These are phyloP conservation scores for Torymus aiolomorphi DNA, from an alignment of 2,888 invertebrate species.

Conservation along the genomic window DNA sequence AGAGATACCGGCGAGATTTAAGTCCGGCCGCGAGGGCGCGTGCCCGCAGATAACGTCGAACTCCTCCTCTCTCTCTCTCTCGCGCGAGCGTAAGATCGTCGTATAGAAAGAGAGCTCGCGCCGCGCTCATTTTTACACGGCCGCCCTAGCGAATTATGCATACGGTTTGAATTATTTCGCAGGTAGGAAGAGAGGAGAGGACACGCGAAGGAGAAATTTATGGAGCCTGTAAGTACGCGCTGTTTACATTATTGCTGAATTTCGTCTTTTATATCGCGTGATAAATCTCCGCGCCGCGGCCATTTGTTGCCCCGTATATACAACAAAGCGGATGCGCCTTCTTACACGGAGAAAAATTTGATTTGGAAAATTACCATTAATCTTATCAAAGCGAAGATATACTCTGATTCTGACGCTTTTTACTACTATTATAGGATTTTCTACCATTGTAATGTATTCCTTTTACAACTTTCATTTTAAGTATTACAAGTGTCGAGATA, in stretches of 20 bases:
- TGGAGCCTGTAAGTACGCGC: conserved; percentile 46
- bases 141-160: conserved; percentile 49
- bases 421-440: too few relatives aligned
- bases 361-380: too few relatives aligned
- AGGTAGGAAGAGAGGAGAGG: neutral
- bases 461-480: too few relatives aligned
- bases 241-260: conserved; percentile 57
- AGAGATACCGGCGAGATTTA: conserved; percentile 71
- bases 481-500: too few relatives aligned
- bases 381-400: too few relatives aligned
- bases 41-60: conserved; percentile 64
- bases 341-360: too few relatives aligned
- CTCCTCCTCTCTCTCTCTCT: conserved; percentile 12
- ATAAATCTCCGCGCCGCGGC: conserved; percentile 31
- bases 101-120: conserved; percentile 2
- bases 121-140: conserved; percentile 23
- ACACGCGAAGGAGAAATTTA: conserved; percentile 34
- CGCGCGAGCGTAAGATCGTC: neutral
- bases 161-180: conserved; percentile 46
- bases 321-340: conserved; percentile 19
- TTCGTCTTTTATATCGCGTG: conserved; percentile 47
- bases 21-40: conserved; percentile 60
- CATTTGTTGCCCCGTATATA: neutral
- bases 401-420: too few relatives aligned
- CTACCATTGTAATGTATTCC: too few relatives aligned